Base-by-base conservation (phyloP, 2,113 vertebrate genomes). In the Sphaerodactylus townsendi region DNA sequence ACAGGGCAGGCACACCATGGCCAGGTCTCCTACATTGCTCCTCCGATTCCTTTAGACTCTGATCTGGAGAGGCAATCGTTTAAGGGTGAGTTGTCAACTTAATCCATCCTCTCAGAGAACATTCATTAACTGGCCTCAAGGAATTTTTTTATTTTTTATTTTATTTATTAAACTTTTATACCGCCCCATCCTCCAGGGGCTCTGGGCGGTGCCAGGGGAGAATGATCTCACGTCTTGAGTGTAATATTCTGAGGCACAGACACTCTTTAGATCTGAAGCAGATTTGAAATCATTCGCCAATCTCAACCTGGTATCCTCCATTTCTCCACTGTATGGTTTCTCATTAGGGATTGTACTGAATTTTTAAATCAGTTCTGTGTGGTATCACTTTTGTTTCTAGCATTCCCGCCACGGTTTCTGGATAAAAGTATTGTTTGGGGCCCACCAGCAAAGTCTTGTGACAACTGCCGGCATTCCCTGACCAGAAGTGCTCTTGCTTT, bases 1-100 rank as follows among this genome's bases (percentile, higher is more conserved):
- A 94, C 94, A 96, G 96, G 96, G 35, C 96, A 96, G 90, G 87
- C 93, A 88, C 96, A 96, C 89, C 95, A 96, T 0, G 96, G 96
- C 83, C 96, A 97, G 41, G 94, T 97, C 73, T 96, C 96, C 19
- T 97, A 96, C 81, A 95, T 97, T 87, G 95, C 95, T 87, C 96
- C 96, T 79, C 95, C 96, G 0, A 91, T 96, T 92, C 96, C 96
- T 88, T 94, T 96, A 1, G 96, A 96, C 92, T 95, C 96, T 0
- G 96, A 96, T 46, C 74, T 96, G 78, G 96, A 97, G 84, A 95
- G 94, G 85, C 93, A 93, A 0, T 85, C 94, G 28, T 91, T 94
- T 53, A 96, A 93, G 94, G 96, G 96, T 97, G 86, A 96, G 96
- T 93, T 82, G 10, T 33, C 85, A 79, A 25, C 8, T 9, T 46